These are phyloP conservation scores for Sebastiscus tertius DNA, from an alignment of 2,797 vertebrate genomes.

Conservation along the genomic window DNA sequence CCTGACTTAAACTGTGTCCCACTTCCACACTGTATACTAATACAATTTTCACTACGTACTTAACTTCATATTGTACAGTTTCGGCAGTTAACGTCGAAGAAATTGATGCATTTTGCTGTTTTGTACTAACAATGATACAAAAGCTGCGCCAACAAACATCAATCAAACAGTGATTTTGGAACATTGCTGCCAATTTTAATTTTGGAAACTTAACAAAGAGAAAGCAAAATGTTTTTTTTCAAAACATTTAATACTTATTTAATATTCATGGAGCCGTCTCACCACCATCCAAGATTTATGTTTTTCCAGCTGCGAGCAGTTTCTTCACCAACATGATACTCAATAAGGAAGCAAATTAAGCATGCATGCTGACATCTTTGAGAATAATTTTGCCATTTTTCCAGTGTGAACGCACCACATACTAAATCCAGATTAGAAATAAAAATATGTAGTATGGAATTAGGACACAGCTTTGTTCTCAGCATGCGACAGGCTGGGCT, in stretches of 20 bases:
- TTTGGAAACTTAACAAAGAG: slow-evolving; percentile 18
- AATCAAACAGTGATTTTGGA: not conserved
- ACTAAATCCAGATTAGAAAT: not conserved
- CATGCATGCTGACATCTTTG: not conserved
- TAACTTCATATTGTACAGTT: not conserved
- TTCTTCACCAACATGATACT: not conserved
- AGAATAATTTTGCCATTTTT: not conserved
- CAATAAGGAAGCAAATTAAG: not conserved
- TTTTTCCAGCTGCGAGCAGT: not conserved
- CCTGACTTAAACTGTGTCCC: slow-evolving; percentile 37
- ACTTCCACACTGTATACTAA: slow-evolving; percentile 19
- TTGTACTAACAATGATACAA: slow-evolving; percentile 9
- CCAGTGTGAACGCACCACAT: not conserved
- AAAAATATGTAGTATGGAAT: not conserved
- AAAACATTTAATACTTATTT: slow-evolving; percentile 14
- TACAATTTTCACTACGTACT: not conserved
- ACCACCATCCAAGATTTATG: not conserved
- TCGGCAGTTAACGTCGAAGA: not conserved
- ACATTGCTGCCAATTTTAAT: not conserved
- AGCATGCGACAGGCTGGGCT: slow-evolving; percentile 20
- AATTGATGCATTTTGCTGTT: slow-evolving; percentile 4
- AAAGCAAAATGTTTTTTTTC: slow-evolving; percentile 3
- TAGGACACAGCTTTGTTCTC: slow-evolving; percentile 6
- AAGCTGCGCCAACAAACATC: not conserved
- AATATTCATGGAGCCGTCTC: not conserved